These are phyloP conservation scores for Malurus cyaneus DNA, from an alignment of 2,113 vertebrate species.

Conservation along the genomic window DNA sequence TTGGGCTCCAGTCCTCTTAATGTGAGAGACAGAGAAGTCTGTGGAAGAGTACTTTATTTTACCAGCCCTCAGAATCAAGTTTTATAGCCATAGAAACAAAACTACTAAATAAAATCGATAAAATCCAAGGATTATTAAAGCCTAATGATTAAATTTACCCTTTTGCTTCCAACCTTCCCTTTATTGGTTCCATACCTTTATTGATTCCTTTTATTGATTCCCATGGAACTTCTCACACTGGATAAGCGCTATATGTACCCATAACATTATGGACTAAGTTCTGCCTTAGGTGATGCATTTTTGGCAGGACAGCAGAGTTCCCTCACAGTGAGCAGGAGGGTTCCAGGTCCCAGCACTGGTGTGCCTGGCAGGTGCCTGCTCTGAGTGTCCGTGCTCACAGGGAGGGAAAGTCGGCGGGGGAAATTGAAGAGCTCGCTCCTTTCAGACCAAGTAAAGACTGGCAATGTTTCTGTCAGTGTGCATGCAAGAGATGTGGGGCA, in stretches of 20 bases:
- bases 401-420: background rate
- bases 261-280: background rate
- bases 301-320: background rate
- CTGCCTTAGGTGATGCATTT: background rate
- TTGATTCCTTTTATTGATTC: background rate
- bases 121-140: background rate
- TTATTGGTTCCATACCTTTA: background rate
- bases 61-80: background rate
- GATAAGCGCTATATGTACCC: background rate
- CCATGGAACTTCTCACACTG: background rate
- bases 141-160: background rate
- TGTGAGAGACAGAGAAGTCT: background rate
- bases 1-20: background rate
- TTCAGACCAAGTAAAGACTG: background rate
- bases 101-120: background rate
- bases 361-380: background rate
- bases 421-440: background rate
- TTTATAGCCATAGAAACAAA: background rate
- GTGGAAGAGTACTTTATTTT: background rate
- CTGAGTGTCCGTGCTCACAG: background rate
- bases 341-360: background rate
- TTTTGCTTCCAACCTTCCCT: background rate
- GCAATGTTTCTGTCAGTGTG: background rate
- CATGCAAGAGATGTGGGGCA: background rate
- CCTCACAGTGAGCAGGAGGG: background rate